Evolutionary conservation across 2,113 vertebrate genomes (phyloP).

Genomic region (Pomatostomus ruficeps): DNA sequence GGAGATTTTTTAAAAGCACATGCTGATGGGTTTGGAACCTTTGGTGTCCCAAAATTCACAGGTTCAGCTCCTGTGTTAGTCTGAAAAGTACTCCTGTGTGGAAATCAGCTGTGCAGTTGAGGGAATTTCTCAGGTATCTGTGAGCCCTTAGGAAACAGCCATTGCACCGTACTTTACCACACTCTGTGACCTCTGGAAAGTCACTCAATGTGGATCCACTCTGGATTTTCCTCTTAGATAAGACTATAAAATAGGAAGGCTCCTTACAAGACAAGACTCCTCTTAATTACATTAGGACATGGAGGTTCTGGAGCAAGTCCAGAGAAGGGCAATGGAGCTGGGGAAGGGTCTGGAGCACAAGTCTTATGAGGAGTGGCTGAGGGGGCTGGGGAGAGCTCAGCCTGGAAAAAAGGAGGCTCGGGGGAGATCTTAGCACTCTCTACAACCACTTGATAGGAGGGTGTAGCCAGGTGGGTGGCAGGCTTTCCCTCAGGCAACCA

Average conservation of each 20-base stretch:
- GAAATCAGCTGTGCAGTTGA: neutral
- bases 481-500: neutral
- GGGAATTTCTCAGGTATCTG: neutral
- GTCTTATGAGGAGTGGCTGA: neutral
- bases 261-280: neutral
- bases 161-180: neutral
- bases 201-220: too few species aligned
- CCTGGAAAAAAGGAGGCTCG: neutral
- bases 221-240: neutral
- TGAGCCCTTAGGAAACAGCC: neutral
- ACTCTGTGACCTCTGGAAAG: neutral
- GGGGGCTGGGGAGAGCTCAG: neutral
- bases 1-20: neutral
- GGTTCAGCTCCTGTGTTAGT: neutral
- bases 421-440: accelerated
- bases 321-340: neutral
- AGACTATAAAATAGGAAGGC: neutral
- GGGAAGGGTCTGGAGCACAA: neutral
- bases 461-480: neutral
- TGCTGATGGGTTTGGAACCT: neutral
- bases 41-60: neutral
- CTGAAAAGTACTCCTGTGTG: accelerated
- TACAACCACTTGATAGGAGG: neutral
- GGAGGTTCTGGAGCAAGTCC: neutral
- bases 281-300: neutral